Evolutionary conservation across 2,113 vertebrate species (phyloP).

Genomic region (Dipodomys stephensi): DNA sequence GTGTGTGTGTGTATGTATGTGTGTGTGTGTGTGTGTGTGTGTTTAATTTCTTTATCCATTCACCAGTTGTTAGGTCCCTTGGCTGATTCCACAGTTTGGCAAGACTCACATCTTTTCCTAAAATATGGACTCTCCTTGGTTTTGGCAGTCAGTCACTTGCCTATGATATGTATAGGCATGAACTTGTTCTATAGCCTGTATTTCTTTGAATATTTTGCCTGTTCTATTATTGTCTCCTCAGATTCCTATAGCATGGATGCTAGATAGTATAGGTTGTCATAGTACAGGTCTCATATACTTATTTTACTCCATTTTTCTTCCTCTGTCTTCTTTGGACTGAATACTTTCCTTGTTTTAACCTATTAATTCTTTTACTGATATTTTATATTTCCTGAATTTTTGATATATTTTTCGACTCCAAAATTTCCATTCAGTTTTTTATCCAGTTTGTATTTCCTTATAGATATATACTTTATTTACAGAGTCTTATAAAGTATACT

Average conservation of each 20-base stretch:
- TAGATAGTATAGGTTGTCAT: neutral
- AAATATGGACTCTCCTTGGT: neutral
- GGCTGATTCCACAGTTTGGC: no score
- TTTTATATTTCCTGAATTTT: neutral
- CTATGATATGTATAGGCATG: neutral
- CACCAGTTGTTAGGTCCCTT: no score
- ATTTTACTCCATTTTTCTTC: neutral
- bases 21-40: no score
- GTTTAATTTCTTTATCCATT: no score
- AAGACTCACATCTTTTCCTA: no score
- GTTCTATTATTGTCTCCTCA: neutral
- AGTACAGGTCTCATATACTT: neutral
- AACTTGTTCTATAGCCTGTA: neutral
- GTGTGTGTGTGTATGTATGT: no score
- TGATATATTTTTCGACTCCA: neutral
- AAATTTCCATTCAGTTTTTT: neutral
- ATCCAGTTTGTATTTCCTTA: neutral
- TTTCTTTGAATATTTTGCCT: neutral
- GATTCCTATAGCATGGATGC: neutral
- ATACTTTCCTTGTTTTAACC: conserved; percentile 9
- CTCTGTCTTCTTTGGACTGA: neutral
- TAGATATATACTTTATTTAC: neutral
- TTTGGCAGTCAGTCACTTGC: neutral
- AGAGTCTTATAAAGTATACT: neutral
- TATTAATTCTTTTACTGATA: neutral